Evolutionary conservation across 2,888 invertebrate species (phyloP).

Genomic region (Drosophila pegasa): DNA sequence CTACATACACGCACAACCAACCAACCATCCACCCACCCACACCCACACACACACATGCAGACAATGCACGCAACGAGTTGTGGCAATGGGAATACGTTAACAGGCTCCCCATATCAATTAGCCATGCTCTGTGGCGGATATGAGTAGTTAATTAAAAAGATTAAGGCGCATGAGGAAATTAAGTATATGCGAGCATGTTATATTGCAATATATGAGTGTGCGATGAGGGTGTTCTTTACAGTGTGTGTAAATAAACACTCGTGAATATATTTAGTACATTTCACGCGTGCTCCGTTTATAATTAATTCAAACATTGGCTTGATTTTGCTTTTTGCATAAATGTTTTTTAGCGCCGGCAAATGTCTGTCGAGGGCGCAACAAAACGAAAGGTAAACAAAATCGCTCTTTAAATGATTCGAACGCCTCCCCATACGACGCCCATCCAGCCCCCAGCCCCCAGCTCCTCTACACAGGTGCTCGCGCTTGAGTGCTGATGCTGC

Average conservation of each 20-base stretch:
- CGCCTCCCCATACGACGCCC: neutral
- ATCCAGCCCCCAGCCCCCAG: neutral
- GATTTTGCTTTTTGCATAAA: slow-evolving; percentile 42
- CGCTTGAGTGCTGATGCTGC: slow-evolving; percentile 35
- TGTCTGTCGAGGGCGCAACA: slow-evolving; percentile 13
- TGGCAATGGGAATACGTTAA: slow-evolving; percentile 22
- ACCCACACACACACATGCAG: slow-evolving; percentile 20
- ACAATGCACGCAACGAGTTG: slow-evolving; percentile 30
- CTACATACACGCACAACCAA: slow-evolving; percentile 23
- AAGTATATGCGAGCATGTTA: slow-evolving; percentile 10
- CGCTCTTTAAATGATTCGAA: slow-evolving; percentile 23
- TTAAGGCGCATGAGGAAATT: slow-evolving; percentile 59
- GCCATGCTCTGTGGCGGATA: slow-evolving; percentile 70
- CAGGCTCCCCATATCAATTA: slow-evolving; percentile 66
- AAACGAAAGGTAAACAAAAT: slow-evolving; percentile 42
- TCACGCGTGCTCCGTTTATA: slow-evolving; percentile 10
- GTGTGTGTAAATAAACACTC: slow-evolving; percentile 7
- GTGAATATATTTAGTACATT: neutral
- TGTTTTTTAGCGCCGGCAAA: slow-evolving; percentile 54
- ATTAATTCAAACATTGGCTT: slow-evolving; percentile 41
- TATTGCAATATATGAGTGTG: slow-evolving; percentile 3
- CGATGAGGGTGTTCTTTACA: slow-evolving; percentile 17
- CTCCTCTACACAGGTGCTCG: slow-evolving; percentile 14
- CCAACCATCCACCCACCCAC: too few species aligned
- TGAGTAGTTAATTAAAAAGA: slow-evolving; percentile 80